A percentile compares a stretch with the other conserved stretches of the same genome.
phyloP scores from a whole-genome alignment of 2,797 vertebrate species.

The Decapterus maruadsi region DNA sequence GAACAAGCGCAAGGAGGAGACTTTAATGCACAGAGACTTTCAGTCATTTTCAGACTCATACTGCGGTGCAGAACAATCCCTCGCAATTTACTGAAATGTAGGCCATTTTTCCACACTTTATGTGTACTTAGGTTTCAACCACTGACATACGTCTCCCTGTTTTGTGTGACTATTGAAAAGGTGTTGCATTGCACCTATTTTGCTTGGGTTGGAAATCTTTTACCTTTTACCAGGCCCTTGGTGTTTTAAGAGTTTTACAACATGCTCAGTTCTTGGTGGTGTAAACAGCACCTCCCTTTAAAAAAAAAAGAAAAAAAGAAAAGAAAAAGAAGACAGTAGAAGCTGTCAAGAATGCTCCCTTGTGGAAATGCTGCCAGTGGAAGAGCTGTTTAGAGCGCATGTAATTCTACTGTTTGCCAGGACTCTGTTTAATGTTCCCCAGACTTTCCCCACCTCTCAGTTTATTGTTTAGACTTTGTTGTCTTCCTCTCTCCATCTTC shows the following conservation, averaged over 20 bases:
- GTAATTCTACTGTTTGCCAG: conserved; percentile 57
- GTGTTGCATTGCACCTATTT: conserved; percentile 41
- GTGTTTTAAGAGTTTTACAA: conserved; percentile 59
- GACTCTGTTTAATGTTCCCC: conserved; percentile 45
- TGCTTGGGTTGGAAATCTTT: conserved; percentile 35
- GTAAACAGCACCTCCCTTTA: conserved; percentile 49
- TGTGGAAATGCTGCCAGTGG: conserved; percentile 53
- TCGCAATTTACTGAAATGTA: conserved; percentile 39
- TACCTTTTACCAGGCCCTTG: conserved; percentile 25
- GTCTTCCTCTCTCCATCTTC: conserved; percentile 48
- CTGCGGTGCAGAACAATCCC: background rate
- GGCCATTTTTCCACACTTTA: conserved; percentile 24
- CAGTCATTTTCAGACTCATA: conserved; percentile 5
- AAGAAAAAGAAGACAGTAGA: conserved; percentile 51
- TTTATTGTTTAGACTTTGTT: conserved; percentile 65
- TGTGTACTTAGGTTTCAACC: conserved; percentile 11
- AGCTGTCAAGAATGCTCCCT: conserved; percentile 62
- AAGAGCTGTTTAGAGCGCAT: conserved; percentile 61
- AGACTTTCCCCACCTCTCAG: conserved; percentile 45
- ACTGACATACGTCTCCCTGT: conserved; percentile 19
- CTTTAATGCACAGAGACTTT: background rate
- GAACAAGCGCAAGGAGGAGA: background rate
- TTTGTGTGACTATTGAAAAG: conserved; percentile 40
- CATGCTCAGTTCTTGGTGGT: conserved; percentile 34
- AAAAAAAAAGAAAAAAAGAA: conserved; percentile 38